phyloP scores from a whole-genome alignment of 2,888 invertebrate genomes.

The Emmelina monodactyla region DNA sequence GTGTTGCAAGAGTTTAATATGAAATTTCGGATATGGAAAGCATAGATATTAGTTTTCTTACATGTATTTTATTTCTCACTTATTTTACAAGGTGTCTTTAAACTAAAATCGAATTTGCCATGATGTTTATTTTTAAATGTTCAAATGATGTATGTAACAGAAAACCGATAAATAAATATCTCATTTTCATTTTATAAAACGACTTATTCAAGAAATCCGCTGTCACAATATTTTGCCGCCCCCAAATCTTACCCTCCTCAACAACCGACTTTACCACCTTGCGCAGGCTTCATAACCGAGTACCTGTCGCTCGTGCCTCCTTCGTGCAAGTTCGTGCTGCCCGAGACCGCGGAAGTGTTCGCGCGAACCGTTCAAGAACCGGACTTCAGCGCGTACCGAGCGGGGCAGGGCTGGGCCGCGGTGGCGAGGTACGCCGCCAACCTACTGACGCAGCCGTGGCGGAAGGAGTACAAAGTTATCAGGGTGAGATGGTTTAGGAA shows the following conservation, averaged over 20 bases:
- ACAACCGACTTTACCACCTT: background rate
- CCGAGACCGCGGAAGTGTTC: constrained; percentile 78
- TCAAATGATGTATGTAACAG: too few relatives aligned
- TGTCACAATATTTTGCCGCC: too few relatives aligned
- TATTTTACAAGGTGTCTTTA: too few relatives aligned
- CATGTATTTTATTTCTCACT: too few relatives aligned
- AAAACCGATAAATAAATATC: too few relatives aligned
- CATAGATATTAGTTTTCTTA: too few relatives aligned
- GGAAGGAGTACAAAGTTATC: constrained; percentile 83
- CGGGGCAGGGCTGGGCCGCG: constrained; percentile 84
- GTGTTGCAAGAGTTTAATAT: too few relatives aligned
- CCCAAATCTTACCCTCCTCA: background rate
- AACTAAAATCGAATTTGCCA: too few relatives aligned
- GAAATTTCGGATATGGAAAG: too few relatives aligned
- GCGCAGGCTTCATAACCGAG: constrained; percentile 80
- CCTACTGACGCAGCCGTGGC: constrained; percentile 86
- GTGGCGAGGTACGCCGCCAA: constrained; percentile 87
- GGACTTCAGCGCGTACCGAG: constrained; percentile 83
- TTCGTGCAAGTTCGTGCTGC: constrained; percentile 79
- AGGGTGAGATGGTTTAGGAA: constrained; percentile 76
- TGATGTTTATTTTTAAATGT: too few relatives aligned
- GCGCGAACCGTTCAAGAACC: constrained; percentile 73
- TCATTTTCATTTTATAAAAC: too few relatives aligned
- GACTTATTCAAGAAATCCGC: too few relatives aligned
- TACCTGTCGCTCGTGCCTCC: constrained; percentile 81